Base-by-base conservation (phyloP, 2,113 vertebrate genomes). In the Corynorhinus townsendii region DNA sequence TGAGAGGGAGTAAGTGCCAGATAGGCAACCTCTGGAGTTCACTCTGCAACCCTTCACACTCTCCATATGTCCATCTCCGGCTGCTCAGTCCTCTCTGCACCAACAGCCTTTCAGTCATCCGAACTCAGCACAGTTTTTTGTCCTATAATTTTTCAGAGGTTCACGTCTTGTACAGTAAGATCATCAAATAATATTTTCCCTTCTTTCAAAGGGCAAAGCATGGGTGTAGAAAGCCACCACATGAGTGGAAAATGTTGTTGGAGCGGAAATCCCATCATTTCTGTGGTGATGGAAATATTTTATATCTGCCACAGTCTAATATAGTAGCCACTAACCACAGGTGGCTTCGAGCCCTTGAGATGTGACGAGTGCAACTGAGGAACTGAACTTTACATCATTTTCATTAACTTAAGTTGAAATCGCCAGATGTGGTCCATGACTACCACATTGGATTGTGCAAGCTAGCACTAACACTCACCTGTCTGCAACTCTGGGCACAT, bases 261-360 rank as follows among this genome's bases (percentile, higher is more conserved):
- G 64, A 66, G 11, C 73, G 38, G 35, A 62, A 86, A 72, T 96
- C 33, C 1, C 83, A 75, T 79, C 35, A 11, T 54, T 91, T 96
- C 89, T 95, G 17, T 79, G 80, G 35, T 40, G 54, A 89, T 69
- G 59, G 83, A 94, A 93, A 89, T 94, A 66, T 54, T 85, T 47
- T 59, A 1, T 89, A 28, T 93, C 69, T 87, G 72, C 66, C 77
- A 35, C 54, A 33, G 15, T 92, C 59, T 72, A 81, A 14, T 59
- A 30, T 11, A n/a, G 52, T 73, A 84, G 22, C 82, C 26, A 62
- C 24, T 85, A 84, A 73, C 81, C 85, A 77, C 77, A 22, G 17
- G 54, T 52, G 81, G 16, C 82, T 19, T 12, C 24, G 35, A 80
- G 49, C 43, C 49, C 75, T 77, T 89, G 52, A 89, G 47, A 92